Evolutionary conservation across 2,888 invertebrate genomes (phyloP).

Genomic region (Seira ritae): DNA sequence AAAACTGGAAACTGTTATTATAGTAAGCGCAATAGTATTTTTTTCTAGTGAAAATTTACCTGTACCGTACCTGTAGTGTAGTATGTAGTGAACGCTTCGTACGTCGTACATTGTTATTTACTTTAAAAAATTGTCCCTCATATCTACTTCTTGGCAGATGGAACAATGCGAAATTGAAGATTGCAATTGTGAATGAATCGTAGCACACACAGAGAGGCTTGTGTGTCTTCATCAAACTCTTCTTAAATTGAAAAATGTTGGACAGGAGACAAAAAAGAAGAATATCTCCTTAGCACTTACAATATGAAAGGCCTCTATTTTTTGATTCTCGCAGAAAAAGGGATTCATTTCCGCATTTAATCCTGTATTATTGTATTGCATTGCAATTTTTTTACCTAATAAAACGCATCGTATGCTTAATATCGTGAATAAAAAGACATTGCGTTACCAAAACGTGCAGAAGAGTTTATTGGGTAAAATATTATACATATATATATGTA

Average conservation of each 20-base stretch:
- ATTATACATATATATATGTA: too few relatives aligned
- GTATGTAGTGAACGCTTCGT: too few relatives aligned
- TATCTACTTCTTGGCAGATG: neutral
- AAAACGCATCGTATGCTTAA: too few relatives aligned
- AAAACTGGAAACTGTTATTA: conserved; percentile 1
- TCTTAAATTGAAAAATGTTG: conserved; percentile 30
- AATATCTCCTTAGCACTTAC: neutral
- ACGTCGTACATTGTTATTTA: neutral
- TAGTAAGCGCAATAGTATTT: neutral
- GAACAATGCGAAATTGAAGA: conserved; percentile 1
- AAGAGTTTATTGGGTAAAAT: neutral
- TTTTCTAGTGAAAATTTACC: neutral
- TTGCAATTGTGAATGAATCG: neutral
- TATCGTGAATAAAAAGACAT: neutral
- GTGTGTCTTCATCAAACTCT: neutral
- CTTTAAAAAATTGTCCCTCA: conserved; percentile 18
- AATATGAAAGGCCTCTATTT: neutral
- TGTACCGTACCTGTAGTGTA: neutral
- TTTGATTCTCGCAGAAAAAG: too few relatives aligned
- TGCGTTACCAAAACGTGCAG: neutral
- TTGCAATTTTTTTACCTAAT: too few relatives aligned
- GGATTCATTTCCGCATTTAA: too few relatives aligned
- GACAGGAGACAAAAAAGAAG: conserved; percentile 27
- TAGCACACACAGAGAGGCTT: conserved; percentile 2
- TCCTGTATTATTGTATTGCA: too few relatives aligned